Conservation (phyloP, 2,888 invertebrate species). For the Philaethria dido region DNA sequence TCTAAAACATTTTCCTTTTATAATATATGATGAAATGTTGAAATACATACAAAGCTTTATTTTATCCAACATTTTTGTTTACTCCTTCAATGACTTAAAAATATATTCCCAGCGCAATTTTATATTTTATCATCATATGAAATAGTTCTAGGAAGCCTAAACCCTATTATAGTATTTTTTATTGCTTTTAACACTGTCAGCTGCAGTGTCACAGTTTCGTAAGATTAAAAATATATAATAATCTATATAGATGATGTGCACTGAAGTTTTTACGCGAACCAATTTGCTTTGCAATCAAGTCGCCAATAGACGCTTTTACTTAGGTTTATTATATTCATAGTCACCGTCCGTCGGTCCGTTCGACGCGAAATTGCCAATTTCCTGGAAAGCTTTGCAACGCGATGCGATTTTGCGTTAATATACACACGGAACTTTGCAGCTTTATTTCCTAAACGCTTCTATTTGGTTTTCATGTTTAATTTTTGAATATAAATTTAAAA, state of each 20-base stretch:
- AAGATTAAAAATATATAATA: neutral
- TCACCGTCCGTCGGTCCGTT: slow-evolving; percentile 43
- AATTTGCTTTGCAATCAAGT: slow-evolving; percentile 40
- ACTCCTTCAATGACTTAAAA: too few species aligned
- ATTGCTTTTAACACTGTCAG: neutral
- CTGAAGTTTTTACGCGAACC: slow-evolving; percentile 31
- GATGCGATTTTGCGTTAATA: slow-evolving; percentile 53
- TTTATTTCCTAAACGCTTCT: slow-evolving; percentile 21
- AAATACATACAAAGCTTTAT: too few species aligned
- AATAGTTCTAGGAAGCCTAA: neutral
- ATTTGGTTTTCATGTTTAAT: neutral
- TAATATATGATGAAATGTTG: too few species aligned
- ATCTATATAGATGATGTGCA: neutral
- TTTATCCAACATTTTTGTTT: too few species aligned
- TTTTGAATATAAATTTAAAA: neutral
- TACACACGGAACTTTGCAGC: slow-evolving; percentile 53
- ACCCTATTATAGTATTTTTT: neutral
- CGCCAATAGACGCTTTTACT: slow-evolving; percentile 36
- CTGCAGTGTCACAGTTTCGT: neutral
- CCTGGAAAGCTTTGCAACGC: slow-evolving; percentile 55
- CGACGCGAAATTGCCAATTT: slow-evolving; percentile 74
- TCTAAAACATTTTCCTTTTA: too few species aligned
- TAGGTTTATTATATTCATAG: slow-evolving; percentile 43
- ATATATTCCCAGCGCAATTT: too few species aligned
- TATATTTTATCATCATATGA: too few species aligned